phyloP scores from a whole-genome alignment of 2,888 invertebrate genomes.

The Euclidia mi region DNA sequence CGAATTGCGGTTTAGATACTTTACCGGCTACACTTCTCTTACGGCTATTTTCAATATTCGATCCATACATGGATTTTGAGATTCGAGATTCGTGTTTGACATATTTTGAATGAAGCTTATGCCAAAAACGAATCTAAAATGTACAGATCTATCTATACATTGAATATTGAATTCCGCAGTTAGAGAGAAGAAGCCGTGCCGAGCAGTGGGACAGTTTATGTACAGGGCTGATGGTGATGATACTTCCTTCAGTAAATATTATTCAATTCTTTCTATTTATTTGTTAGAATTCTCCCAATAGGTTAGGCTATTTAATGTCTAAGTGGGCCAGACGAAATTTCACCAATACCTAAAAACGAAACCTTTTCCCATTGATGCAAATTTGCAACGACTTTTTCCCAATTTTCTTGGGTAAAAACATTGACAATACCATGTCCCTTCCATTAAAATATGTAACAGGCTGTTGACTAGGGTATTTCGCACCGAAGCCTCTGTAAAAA shows the following conservation, averaged over 20 bases:
- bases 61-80: too few species aligned
- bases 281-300: not conserved
- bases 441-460: conserved; percentile 30
- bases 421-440: conserved; percentile 22
- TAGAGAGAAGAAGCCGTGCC: too few species aligned
- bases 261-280: conserved; percentile 10
- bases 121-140: too few species aligned
- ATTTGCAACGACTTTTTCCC: conserved; percentile 27
- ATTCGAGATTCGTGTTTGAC: too few species aligned
- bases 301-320: conserved; percentile 3
- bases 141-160: too few species aligned
- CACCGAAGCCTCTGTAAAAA: conserved; percentile 58
- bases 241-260: not conserved
- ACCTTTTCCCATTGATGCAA: conserved; percentile 10
- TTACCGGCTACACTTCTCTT: too few species aligned
- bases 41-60: too few species aligned
- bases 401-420: conserved; percentile 28
- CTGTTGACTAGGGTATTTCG: conserved; percentile 29
- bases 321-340: conserved; percentile 5
- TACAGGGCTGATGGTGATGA: too few species aligned
- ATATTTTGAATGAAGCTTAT: too few species aligned
- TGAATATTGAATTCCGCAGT: too few species aligned
- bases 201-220: too few species aligned
- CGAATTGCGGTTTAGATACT: too few species aligned
- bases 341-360: not conserved